Evolutionary conservation across 2,113 vertebrate species (phyloP).

Genomic region (Sylvilagus bachmani): DNA sequence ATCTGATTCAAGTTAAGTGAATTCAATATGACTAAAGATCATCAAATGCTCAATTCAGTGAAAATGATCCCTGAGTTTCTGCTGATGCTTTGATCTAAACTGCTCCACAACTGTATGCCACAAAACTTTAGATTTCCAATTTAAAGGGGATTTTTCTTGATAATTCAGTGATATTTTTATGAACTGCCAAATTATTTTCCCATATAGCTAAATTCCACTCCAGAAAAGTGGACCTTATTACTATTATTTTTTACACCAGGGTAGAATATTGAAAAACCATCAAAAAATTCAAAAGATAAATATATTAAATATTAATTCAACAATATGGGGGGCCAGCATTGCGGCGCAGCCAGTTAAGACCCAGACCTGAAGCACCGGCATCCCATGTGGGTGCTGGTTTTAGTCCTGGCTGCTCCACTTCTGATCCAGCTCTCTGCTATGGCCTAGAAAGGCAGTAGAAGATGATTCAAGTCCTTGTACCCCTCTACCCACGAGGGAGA

Average conservation of each 20-base stretch:
- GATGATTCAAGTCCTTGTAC: no score
- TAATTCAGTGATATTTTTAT: not conserved
- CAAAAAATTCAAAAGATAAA: not conserved
- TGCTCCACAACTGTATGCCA: not conserved
- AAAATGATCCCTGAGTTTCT: not conserved
- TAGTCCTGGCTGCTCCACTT: no score
- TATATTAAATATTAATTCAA: slow-evolving; percentile 20
- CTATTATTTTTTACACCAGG: not conserved
- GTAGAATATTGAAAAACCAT: not conserved
- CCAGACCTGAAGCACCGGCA: no score
- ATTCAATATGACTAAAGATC: slow-evolving; percentile 28
- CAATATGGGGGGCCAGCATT: not conserved
- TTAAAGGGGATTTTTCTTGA: not conserved
- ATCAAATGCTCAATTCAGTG: not conserved
- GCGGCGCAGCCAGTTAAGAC: no score
- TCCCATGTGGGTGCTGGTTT: no score
- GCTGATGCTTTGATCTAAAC: not conserved
- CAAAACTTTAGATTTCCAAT: not conserved
- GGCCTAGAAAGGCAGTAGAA: no score
- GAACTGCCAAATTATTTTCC: not conserved
- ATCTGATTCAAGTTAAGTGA: slow-evolving; percentile 7
- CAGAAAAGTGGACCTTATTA: not conserved
- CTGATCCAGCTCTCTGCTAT: no score
- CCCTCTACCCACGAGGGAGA: no score
- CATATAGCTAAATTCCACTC: not conserved